Conservation (phyloP, 2,888 invertebrate genomes). For the Saturnia japonica region DNA sequence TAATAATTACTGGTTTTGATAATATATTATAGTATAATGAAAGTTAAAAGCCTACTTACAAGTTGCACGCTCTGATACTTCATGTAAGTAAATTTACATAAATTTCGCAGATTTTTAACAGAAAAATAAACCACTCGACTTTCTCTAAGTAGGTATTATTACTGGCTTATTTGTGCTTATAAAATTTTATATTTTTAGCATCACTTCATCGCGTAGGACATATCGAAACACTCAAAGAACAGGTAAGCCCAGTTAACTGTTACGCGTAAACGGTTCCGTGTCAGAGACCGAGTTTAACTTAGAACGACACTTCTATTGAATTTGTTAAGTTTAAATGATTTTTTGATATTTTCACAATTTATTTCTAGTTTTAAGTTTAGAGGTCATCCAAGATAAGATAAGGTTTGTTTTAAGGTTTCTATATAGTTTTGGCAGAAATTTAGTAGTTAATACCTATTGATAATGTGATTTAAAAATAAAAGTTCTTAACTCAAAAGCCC, state of each 20-base stretch:
- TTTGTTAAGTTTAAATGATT: conserved; percentile 17
- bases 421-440: too few species aligned
- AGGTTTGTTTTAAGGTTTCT: too few species aligned
- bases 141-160: background rate
- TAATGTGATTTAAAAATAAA: too few species aligned
- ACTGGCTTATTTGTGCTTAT: background rate
- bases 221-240: conserved; percentile 20
- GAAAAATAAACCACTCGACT: too few species aligned
- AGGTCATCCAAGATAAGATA: background rate
- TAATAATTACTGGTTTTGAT: background rate
- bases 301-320: conserved; percentile 17
- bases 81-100: too few species aligned
- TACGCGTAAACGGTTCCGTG: conserved; percentile 36
- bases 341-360: conserved; percentile 5
- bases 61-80: background rate
- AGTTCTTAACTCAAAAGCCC: too few species aligned
- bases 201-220: conserved; percentile 16
- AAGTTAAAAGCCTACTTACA: background rate
- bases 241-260: conserved; percentile 35
- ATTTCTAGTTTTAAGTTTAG: background rate
- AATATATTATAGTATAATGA: too few species aligned
- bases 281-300: conserved; percentile 24
- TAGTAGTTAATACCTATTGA: too few species aligned
- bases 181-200: background rate
- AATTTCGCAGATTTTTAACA: too few species aligned